phyloP scores from a whole-genome alignment of 2,888 invertebrate genomes.

The Thymelicus acteon region DNA sequence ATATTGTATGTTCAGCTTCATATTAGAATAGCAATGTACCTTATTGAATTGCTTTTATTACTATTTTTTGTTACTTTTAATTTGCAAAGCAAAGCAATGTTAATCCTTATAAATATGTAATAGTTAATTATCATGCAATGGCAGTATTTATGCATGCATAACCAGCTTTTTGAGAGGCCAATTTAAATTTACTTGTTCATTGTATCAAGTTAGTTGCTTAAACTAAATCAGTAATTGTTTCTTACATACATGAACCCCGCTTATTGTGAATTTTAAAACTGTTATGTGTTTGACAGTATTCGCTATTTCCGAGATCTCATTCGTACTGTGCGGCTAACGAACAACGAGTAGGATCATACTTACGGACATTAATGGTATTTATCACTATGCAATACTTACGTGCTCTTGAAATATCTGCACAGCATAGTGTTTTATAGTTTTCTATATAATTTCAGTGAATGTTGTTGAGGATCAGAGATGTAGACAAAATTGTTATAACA shows the following conservation, averaged over 20 bases:
- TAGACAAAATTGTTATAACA: not conserved
- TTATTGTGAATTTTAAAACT: constrained; percentile 22
- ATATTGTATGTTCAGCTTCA: not conserved
- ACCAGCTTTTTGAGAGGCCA: not conserved
- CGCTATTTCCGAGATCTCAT: constrained; percentile 78
- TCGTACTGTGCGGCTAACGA: constrained; percentile 80
- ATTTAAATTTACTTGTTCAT: not conserved
- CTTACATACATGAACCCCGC: constrained; percentile 7
- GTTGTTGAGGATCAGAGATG: not conserved
- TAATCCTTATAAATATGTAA: not conserved
- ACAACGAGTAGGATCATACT: constrained; percentile 78
- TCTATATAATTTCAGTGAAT: constrained; percentile 38
- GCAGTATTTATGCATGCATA: not conserved
- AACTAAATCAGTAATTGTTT: not conserved
- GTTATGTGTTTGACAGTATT: constrained; percentile 68
- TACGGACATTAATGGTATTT: constrained; percentile 82
- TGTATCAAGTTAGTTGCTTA: not conserved
- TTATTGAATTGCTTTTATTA: not conserved
- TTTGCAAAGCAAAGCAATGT: not conserved
- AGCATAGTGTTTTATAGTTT: constrained; percentile 31
- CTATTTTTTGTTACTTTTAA: not conserved
- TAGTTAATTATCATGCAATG: not conserved
- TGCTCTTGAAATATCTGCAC: constrained; percentile 24
- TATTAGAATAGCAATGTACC: too few species aligned
- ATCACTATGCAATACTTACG: constrained; percentile 48